Percentiles rank a stretch among this genome's conserved stretches.
Conservation (phyloP, 2,888 invertebrate genomes). For the Xanthia icteritia region DNA sequence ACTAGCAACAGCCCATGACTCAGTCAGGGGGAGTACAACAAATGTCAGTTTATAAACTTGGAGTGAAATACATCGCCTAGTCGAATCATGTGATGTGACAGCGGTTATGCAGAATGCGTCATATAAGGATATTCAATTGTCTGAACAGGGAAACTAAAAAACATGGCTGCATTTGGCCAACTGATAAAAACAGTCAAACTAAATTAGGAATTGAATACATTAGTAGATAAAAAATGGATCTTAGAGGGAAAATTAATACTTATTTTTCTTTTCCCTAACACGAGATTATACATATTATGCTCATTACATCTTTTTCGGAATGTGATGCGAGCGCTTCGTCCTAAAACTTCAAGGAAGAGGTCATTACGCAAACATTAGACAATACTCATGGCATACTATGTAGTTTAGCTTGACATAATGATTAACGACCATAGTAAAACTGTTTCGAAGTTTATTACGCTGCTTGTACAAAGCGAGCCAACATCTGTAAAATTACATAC, state of each 20-base stretch:
- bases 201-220: background rate
- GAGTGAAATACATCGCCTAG: constrained; percentile 14
- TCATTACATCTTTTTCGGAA: background rate
- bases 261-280: background rate
- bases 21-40: constrained; percentile 23
- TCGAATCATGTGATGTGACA: constrained; percentile 39
- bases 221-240: background rate
- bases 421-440: constrained; percentile 9
- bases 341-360: background rate
- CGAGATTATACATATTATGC: background rate
- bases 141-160: constrained; percentile 14
- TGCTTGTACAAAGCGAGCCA: constrained; percentile 17
- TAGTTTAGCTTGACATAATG: constrained; percentile 1
- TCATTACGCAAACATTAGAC: background rate
- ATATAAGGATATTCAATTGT: constrained; percentile 25
- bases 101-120: constrained; percentile 31
- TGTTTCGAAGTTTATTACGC: constrained; percentile 2
- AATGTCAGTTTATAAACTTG: constrained; percentile 38
- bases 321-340: background rate
- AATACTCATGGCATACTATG: background rate
- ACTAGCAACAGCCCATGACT: constrained; percentile 34
- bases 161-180: background rate
- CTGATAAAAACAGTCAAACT: background rate
- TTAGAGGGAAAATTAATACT: background rate
- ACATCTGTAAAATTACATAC: constrained; percentile 17